Percentiles rank a stretch among this genome's conserved stretches.
Evolutionary conservation across 2,888 invertebrate genomes (phyloP).

Genomic region (Drosophila nr. perissopoda): DNA sequence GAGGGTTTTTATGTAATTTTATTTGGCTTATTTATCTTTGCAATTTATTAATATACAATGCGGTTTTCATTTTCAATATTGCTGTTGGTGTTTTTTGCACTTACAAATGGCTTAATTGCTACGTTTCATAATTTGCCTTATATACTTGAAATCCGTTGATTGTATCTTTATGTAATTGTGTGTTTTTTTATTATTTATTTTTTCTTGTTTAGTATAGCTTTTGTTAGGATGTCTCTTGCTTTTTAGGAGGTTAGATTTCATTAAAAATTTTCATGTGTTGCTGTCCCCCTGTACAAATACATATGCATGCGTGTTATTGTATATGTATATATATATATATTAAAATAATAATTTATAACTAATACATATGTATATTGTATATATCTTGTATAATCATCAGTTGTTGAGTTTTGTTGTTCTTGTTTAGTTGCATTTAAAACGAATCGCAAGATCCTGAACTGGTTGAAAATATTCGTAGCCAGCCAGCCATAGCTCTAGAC

Average conservation of each 20-base stretch:
- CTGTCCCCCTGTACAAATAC: constrained; percentile 26
- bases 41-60: constrained; percentile 67
- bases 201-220: constrained; percentile 26
- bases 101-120: constrained; percentile 70
- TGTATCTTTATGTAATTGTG: constrained; percentile 45
- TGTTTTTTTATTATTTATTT: constrained; percentile 16
- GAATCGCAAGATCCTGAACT: constrained; percentile 56
- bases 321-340: constrained; percentile 52
- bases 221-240: constrained; percentile 44
- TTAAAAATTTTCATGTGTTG: constrained; percentile 21
- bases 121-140: constrained; percentile 53
- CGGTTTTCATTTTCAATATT: constrained; percentile 59
- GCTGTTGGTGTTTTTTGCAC: constrained; percentile 61
- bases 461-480: constrained; percentile 32
- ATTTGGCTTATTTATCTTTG: constrained; percentile 77
- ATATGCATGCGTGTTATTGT: constrained; percentile 37
- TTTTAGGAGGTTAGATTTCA: constrained; percentile 28
- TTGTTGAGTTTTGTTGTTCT: constrained; percentile 37
- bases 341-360: constrained; percentile 70
- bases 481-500: constrained; percentile 4
- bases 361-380: constrained; percentile 62
- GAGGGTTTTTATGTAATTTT: constrained; percentile 45
- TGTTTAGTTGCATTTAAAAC: constrained; percentile 46
- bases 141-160: constrained; percentile 69
- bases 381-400: constrained; percentile 64